phyloP scores from a whole-genome alignment of 30 jellyfish, hydroid and myxozoan species.

The Phacellophora camtschatica region DNA sequence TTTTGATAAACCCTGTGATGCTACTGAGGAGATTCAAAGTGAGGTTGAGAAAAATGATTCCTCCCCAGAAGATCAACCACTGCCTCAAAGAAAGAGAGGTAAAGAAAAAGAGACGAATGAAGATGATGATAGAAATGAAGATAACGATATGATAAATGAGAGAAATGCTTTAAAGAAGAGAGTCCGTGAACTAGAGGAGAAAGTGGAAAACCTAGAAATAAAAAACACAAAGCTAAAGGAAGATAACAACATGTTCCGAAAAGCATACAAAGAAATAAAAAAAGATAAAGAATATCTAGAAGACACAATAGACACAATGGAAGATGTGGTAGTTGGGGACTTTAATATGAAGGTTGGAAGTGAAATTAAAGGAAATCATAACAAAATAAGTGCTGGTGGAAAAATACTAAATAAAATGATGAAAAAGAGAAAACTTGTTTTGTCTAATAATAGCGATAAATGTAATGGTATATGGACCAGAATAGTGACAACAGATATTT shows the following conservation, averaged over 20 bases:
- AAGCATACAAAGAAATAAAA: neutral
- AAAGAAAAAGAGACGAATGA: constrained; percentile 4
- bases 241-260: neutral
- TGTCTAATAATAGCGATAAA: neutral
- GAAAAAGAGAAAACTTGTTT: neutral
- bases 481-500: neutral
- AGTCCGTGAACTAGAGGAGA: neutral
- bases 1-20: too few relatives aligned
- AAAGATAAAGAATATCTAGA: constrained; percentile 16
- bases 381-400: neutral
- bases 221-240: neutral
- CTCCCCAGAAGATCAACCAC: too few relatives aligned
- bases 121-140: neutral
- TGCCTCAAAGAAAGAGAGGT: too few relatives aligned
- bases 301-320: neutral
- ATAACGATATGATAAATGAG: neutral
- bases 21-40: neutral
- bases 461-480: neutral
- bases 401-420: too few relatives aligned
- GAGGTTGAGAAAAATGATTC: neutral
- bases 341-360: neutral
- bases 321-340: neutral
- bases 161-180: constrained; percentile 4
- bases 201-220: constrained; percentile 5
- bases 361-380: neutral